These are phyloP conservation scores for Myrmophylax atrothorax DNA, from an alignment of 2,113 vertebrate genomes.

Conservation along the genomic window DNA sequence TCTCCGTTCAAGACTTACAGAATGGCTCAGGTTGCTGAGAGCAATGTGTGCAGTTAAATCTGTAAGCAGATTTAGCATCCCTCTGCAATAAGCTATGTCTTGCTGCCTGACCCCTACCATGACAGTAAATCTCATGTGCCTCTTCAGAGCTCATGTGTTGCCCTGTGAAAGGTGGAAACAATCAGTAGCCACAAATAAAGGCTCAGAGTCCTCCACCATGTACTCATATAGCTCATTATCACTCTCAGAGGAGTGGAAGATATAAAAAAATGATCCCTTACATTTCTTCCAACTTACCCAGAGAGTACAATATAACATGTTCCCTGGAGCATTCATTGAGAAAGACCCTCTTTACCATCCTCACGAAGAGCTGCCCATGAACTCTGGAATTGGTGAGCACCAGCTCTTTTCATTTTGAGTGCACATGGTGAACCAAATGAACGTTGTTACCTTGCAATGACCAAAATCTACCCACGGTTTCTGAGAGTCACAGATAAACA, in stretches of 20 bases:
- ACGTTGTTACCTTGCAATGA: not conserved
- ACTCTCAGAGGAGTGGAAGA: not conserved
- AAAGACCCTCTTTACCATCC: not conserved
- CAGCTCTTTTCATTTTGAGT: not conserved
- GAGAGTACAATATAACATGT: not conserved
- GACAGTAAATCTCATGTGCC: not conserved
- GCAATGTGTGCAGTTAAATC: constrained; percentile 3
- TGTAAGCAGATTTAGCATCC: not conserved
- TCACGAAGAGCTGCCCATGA: not conserved
- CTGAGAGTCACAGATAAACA: not conserved
- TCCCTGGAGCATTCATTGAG: accelerated
- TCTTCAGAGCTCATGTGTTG: not conserved
- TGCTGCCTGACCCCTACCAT: not conserved
- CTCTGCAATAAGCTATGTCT: not conserved
- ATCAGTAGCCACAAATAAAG: not conserved
- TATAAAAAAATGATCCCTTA: not conserved
- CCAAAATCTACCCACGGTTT: not conserved
- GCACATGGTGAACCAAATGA: not conserved
- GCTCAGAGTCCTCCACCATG: not conserved
- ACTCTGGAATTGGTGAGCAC: not conserved
- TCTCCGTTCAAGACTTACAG: constrained; percentile 34
- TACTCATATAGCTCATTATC: not conserved
- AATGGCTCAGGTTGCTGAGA: constrained; percentile 12
- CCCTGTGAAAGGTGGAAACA: not conserved
- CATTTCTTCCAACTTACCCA: not conserved